Evolutionary conservation across 2,888 invertebrate species (phyloP), one percentile per base, ranked within the genome.

Genomic region (Lasioglossum calceatum): DNA sequence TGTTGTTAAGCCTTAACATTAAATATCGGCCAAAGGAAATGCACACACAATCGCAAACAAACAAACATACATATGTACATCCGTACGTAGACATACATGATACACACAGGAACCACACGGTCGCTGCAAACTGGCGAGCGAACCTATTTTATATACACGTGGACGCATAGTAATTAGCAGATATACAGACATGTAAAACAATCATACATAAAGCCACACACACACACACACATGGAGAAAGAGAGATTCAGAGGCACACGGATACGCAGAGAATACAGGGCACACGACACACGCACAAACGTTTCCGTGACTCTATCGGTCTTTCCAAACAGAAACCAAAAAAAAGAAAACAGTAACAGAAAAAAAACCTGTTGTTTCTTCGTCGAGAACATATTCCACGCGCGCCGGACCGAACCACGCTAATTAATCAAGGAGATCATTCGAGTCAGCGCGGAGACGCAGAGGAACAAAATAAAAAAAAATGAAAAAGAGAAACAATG

Each of bases 1-100:
- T 85, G 85, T 91, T 89, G 91, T 91, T 89, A 91, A 90, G 84
- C 87, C 84, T 91, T 91, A 91, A 84, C 84, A 79, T 91, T 90
- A 89, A 87, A 82, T 87, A 88, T 85, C 87, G 89, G 91, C 91
- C 91, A 91, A 91, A 90, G 80, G 86, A 84, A 87, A 86, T 88
- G 89, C 88, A 91, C 88, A 91, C 86, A 71, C 83, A 67, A 76
- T 14, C 70, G 0, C 70, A 70, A 23, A 70, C 70, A 70, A 4
- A 71, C 42, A 39, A 23, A 71, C 70, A 36, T 2, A 36, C 36
- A 19, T 2, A 19, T 19, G 36, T 2, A 19, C 32, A 67, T 27
- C 7, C 67, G 19, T 32, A 19, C 36, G 7, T 14, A 32, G 32
- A 7, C 2, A 32, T 5, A 14, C 64, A 2, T 8, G 7, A 64